Base-by-base conservation (phyloP, 2,888 invertebrate genomes). In the Digitonthophagus gazella region DNA sequence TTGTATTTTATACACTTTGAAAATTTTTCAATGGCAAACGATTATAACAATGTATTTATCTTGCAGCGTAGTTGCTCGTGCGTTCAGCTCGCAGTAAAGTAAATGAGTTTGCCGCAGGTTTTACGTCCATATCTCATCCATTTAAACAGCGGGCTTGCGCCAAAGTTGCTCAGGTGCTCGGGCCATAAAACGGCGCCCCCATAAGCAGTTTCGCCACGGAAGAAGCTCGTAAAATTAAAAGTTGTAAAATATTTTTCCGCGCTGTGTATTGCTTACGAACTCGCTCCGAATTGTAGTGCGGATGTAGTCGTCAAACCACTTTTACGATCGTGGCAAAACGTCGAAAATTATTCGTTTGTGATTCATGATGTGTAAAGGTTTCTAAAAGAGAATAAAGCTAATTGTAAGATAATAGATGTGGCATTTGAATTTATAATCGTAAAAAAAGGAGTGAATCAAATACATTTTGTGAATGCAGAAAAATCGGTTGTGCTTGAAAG, bases 141-240 rank as follows among this genome's bases (percentile, higher is more conserved):
- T 44, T 44, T 44, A 44, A 44, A 44, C 8, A 44, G 28, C 28
- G 28, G 28, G 28, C 28, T 44, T 44, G 28, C 28, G 28, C 28
- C 28, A 44, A 61, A 11, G 61, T 19, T n/a, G 18, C 19, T 18
- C 20, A 18, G 61, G 61, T 61, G 61, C 20, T 61, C n/a, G 19
- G 8, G 19, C 18, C 65, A 54, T 65, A 44, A 65, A 65, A 65
- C 18, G 16, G 3, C 54, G 14, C 65, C 15, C 55, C 28, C 44
- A 65, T 54, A 54, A 65, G 14, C 65, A 54, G 54, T 44, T 55
- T 28, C 61, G 14, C 18, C 18, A 18, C 20, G 18, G 61, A 18
- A 19, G 18, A 15, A 69, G 58, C 58, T 66, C 68, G 68, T 69
- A 69, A 69, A 69, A 69, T 69, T 69, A 63, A 69, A 66, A 69